Base-by-base conservation (phyloP, 2,113 vertebrate species). In the Cavia aperea region DNA sequence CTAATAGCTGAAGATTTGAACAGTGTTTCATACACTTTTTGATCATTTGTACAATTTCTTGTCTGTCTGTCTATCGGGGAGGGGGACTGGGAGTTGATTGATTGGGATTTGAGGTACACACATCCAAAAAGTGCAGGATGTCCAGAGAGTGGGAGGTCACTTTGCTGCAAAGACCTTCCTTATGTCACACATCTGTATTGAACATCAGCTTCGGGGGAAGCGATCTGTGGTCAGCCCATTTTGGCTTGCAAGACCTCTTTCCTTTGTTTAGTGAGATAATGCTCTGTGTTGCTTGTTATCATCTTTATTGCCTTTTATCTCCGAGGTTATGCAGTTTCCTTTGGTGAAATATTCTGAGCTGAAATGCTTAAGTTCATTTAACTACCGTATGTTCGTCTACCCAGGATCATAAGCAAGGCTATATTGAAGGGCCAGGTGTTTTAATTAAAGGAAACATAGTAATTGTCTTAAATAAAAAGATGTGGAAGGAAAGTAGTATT, bases 371-470 rank as follows among this genome's bases (percentile, higher is more conserved):
- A 43, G 36, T 89, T 86, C 88, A 88, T 75, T 90, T 92, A 93
- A 94, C 91, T 13, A 13, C 9, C 21, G 31, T 81, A 62, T 90
- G 91, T 95, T 94, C 63, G 89, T 88, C 24, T 92, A 18, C 9
- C 13, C 43, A 86, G 62, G 33, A 94, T 92, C 86, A 88, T 92
- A 94, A 89, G 78, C 68, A 93, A 87, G 46, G 66, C 43, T 88
- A 60, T 49, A 63, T 7, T 75, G 26, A 94, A 91, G 31, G 39
- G 4, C 16, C 68, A 95, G 86, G 70, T 91, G 46, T 9, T 90
- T 90, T 95, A 94, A 92, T 93, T 89, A 87, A 81, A 91, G 31
- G 31, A 43, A 90, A 77, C 87, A 90, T 63, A 88, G n/a, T 63
- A 43, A 79, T 83, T 91, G 16, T 87, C 91, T 91, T 84, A 89